Percentiles rank a stretch among this genome's conserved stretches.
Evolutionary conservation across 2,113 vertebrate genomes (phyloP).

Genomic region (Apeltes quadracus): DNA sequence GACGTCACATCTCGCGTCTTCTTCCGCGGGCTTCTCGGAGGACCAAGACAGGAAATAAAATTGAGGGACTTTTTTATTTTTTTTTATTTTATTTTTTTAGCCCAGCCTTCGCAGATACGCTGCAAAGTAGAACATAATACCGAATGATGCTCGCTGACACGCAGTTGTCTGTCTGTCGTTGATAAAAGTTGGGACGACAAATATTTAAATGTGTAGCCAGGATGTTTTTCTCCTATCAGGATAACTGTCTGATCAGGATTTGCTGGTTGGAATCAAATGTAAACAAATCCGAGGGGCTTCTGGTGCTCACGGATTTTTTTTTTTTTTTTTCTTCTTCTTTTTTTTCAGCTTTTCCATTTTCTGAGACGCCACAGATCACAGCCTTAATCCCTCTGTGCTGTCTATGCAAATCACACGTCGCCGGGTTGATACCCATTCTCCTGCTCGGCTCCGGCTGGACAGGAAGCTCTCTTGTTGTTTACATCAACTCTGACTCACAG

Average conservation of each 20-base stretch:
- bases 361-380: constrained; percentile 63
- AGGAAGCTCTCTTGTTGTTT: constrained; percentile 66
- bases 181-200: constrained; percentile 75
- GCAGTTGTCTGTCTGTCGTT: constrained; percentile 80
- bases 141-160: constrained; percentile 73
- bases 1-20: constrained; percentile 43
- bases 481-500: constrained; percentile 66
- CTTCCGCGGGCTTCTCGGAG: constrained; percentile 54
- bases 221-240: constrained; percentile 73
- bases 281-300: constrained; percentile 66
- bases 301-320: constrained; percentile 56
- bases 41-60: constrained; percentile 31
- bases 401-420: constrained; percentile 75
- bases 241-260: constrained; percentile 82
- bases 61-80: constrained; percentile 49
- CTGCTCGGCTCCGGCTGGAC: constrained; percentile 65
- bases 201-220: constrained; percentile 70
- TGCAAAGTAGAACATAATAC: constrained; percentile 71
- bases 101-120: constrained; percentile 47
- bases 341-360: constrained; percentile 13
- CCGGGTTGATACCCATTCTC: constrained; percentile 68
- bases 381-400: constrained; percentile 72
- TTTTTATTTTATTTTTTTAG: constrained; percentile 58
- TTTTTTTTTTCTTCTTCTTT: not conserved
- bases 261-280: constrained; percentile 72